Evolutionary conservation across 1,140 invertebrate species (phyloP), one percentile per base, ranked within the genome.

Genomic region (Macrotrachela quadricornifera): DNA sequence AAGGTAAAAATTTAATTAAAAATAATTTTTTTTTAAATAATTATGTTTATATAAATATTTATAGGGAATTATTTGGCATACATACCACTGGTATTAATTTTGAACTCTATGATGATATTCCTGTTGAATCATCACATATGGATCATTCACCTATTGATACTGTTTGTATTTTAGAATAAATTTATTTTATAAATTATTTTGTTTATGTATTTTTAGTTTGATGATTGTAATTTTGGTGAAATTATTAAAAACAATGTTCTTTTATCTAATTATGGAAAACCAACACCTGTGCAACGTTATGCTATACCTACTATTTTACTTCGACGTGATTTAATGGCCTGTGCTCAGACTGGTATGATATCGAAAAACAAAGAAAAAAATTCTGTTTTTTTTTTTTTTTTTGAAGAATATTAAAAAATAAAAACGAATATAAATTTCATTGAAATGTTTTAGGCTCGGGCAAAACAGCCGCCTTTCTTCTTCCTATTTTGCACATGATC

Each of bases 101-200:
- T 76, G 90, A 88, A 75, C 94, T 96, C 75, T 99, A 99, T 73
- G 91, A 97, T 76, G 90, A 96, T 76, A 97, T 99, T 70, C 91
- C 92, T 61, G 92, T 97, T 66, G 90, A 97, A 74, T 90, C 90
- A 62, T 95, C 87, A 66, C 92, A 92, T 47, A 80, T 91, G 36
- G 78, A 84, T 66, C 80, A 85, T 63, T 90, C 91, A 30, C 21
- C 21, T 4, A 8, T 30, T 2, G 21, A 30, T 30, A 4, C 21
- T 4, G 21, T 30, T 30, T 4, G 21, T 30, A 30, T 30, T 30
- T 30, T 8, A 4, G 21, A 30, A 30, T 4, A 30, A 4, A 30
- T 30, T 30, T 30, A 4, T 30, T 30, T 8, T 4, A 30, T 53
- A 10, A 52, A 56, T 43, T 55, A 6, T 40, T 37, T 21, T 42